Evolutionary conservation across 2,797 vertebrate species (phyloP).

Genomic region (Erithacus rubecula): DNA sequence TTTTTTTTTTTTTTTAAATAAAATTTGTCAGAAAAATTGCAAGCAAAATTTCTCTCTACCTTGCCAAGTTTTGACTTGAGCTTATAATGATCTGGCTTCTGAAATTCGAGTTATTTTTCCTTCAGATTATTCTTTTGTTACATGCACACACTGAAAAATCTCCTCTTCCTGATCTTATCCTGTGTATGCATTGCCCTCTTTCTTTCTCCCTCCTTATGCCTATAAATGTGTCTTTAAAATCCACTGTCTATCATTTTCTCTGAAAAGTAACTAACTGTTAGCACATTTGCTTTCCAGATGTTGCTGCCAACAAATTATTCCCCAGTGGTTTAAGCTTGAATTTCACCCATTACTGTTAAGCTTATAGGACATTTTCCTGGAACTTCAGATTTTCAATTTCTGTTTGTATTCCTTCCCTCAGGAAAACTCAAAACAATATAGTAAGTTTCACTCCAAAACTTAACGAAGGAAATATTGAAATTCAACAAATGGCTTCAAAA

Average conservation of each 20-base stretch:
- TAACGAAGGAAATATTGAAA: not conserved
- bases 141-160: not conserved
- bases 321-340: conserved; percentile 19
- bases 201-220: not conserved
- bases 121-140: not conserved
- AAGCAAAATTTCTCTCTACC: not conserved
- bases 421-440: not conserved
- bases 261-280: conserved; percentile 38
- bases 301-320: conserved; percentile 40
- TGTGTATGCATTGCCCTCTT: not conserved
- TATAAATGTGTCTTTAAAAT: conserved; percentile 28
- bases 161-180: not conserved
- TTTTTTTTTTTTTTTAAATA: not conserved
- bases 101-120: not conserved
- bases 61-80: not conserved
- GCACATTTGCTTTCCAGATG: conserved; percentile 16
- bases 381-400: conserved; percentile 48
- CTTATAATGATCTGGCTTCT: not conserved
- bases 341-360: conserved; percentile 29
- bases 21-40: not conserved
- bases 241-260: conserved; percentile 21
- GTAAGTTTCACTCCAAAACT: not conserved
- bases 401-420: not conserved
- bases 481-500: not conserved
- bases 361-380: conserved; percentile 3